Conservation (phyloP, 2,888 invertebrate species). For the Cosmia trapezina region DNA sequence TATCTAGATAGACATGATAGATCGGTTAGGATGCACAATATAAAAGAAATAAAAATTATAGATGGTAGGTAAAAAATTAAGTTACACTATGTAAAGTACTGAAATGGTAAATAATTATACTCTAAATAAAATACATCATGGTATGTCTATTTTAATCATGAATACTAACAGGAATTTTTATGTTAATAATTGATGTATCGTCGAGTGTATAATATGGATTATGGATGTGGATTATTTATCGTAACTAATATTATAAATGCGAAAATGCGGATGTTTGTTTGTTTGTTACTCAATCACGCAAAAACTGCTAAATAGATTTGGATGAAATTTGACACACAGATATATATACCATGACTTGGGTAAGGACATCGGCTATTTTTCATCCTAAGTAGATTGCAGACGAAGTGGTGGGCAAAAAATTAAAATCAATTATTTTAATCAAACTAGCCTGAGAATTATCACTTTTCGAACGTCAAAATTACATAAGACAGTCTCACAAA, state of each 20-base stretch:
- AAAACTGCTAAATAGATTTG: too few relatives aligned
- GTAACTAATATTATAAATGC: too few relatives aligned
- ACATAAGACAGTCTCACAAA: not conserved
- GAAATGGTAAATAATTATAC: slow-evolving; percentile 8
- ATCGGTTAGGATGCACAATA: slow-evolving; percentile 42
- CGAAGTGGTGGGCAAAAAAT: too few relatives aligned
- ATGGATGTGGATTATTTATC: not conserved
- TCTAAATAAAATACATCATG: slow-evolving; percentile 23
- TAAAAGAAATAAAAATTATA: slow-evolving; percentile 32
- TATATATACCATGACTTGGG: too few relatives aligned
- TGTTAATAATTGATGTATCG: not conserved
- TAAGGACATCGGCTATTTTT: too few relatives aligned
- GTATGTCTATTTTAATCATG: slow-evolving; percentile 2
- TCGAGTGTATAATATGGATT: not conserved
- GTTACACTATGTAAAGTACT: slow-evolving; percentile 17
- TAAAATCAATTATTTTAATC: too few relatives aligned
- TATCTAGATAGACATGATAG: slow-evolving; percentile 49
- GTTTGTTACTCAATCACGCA: too few relatives aligned
- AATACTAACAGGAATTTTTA: not conserved
- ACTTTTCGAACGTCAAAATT: not conserved
- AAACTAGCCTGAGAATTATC: too few relatives aligned
- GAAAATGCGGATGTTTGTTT: not conserved
- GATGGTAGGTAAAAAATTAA: slow-evolving; percentile 19
- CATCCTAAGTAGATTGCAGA: too few relatives aligned
- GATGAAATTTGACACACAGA: too few relatives aligned